These are phyloP conservation scores for Drymodes brunneopygia DNA, from an alignment of 2,113 vertebrate genomes.

Conservation along the genomic window DNA sequence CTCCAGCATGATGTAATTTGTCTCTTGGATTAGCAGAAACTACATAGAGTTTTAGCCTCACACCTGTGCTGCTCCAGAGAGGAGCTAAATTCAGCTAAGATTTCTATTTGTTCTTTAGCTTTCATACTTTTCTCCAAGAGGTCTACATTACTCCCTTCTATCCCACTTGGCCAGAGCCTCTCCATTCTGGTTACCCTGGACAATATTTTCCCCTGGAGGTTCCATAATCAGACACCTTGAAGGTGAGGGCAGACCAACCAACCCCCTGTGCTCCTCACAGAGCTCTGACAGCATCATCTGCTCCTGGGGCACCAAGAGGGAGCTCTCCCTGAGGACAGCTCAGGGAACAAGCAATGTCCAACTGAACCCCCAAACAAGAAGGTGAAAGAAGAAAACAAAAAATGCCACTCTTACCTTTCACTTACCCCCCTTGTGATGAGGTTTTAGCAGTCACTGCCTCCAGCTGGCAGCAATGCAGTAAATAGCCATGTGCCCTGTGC, in stretches of 20 bases:
- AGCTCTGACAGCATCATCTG: neutral
- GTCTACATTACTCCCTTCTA: neutral
- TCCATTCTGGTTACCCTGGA: neutral
- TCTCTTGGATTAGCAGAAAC: neutral
- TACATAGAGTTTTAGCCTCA: neutral
- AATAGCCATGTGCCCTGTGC: neutral
- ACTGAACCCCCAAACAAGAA: neutral
- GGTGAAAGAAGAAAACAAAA: neutral
- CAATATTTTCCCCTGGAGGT: neutral
- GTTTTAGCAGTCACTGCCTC: neutral
- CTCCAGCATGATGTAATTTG: neutral
- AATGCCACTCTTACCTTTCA: rapidly evolving
- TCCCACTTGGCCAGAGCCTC: neutral
- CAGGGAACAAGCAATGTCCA: rapidly evolving
- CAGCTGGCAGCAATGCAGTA: neutral
- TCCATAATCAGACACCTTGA: neutral
- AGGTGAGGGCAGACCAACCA: neutral
- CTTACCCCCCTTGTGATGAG: neutral
- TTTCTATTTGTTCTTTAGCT: neutral
- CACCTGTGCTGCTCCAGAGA: neutral
- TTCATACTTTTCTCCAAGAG: neutral
- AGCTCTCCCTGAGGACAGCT: rapidly evolving
- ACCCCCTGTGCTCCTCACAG: neutral
- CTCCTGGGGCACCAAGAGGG: rapidly evolving
- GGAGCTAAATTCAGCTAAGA: neutral